Percentiles rank a stretch among this genome's conserved stretches.
These are phyloP conservation scores for Morus bassanus DNA, from an alignment of 2,797 vertebrate genomes.

Conservation along the genomic window DNA sequence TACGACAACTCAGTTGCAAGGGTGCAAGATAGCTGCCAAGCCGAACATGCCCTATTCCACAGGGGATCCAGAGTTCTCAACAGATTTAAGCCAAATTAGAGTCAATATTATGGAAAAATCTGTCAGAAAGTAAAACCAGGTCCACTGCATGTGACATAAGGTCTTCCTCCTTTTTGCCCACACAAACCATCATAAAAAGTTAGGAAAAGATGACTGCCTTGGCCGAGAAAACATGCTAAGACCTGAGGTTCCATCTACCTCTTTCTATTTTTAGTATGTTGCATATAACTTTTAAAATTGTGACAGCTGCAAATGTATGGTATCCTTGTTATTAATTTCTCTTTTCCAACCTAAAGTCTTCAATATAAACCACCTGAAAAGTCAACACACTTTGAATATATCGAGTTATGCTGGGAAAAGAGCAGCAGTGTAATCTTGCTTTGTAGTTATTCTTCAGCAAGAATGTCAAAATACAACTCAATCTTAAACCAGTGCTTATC, in stretches of 20 bases:
- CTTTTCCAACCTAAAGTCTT: background rate
- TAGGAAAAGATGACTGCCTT: background rate
- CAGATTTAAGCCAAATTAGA: background rate
- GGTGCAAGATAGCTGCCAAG: background rate
- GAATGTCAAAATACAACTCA: background rate
- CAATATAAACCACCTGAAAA: background rate
- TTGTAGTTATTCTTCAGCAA: background rate
- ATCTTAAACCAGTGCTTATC: background rate
- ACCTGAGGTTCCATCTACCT: background rate
- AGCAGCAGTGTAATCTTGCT: background rate
- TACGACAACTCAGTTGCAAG: background rate
- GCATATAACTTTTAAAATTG: background rate
- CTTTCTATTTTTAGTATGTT: background rate
- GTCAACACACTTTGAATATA: background rate
- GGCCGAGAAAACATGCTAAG: background rate
- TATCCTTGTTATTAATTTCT: background rate
- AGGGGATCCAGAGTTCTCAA: background rate
- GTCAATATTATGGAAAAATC: background rate
- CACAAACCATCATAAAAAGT: background rate
- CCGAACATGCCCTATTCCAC: background rate
- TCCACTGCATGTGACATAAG: background rate
- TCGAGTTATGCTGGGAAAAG: background rate
- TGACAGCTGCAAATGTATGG: background rate
- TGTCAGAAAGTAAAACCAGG: background rate
- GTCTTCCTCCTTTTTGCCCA: background rate